Evolutionary conservation across 2,888 invertebrate genomes (phyloP), one percentile per base, ranked within the genome.

Genomic region (Pocota personata): DNA sequence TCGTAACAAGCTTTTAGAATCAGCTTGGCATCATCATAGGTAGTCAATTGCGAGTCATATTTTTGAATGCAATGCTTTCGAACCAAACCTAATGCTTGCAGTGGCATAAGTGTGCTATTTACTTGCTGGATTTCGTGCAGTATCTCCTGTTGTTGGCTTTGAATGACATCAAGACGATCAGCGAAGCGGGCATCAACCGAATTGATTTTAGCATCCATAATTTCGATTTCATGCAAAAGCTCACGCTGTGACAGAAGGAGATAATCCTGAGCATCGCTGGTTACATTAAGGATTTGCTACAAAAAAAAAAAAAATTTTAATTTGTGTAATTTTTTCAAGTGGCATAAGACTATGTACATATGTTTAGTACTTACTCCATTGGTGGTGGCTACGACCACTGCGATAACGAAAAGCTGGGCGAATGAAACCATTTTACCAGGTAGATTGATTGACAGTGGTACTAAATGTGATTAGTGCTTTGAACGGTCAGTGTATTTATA

Each of bases 31-130:
- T 46, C 19, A n/a, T 16, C 48, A 12, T 21, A 27, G 1, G 55
- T 62, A 0, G 76, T 6, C 5, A 82, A 21, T 6, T 77, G 57
- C 0, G 32, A 14, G 6, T 50, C 19, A 43, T 66, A 64, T 35
- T 37, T 64, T 77, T 82, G 77, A 57, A 82, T 82, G 50, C 82
- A 82, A 40, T 77, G 27, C 16, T 82, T 77, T n/a, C 43, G 32
- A 12, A 35, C 27, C 0, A 50, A n/a, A 19, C 16, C 64, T 4
- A 82, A 30, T 2, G 77, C 57, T 3, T 71, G 77, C 27, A 77
- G 14, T 19, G 62, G 58, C 8, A 40, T 35, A 0, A 66, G 30
- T 24, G 62, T 77, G 1, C 16, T 37, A 48, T 77, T 66, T 14
- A 77, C 27, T 35, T 43, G 32, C 2, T 50, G 40, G 12, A 58